Percentiles rank a stretch among this genome's conserved stretches.
Evolutionary conservation across 2,113 vertebrate genomes (phyloP).

Genomic region (Pedetes capensis): DNA sequence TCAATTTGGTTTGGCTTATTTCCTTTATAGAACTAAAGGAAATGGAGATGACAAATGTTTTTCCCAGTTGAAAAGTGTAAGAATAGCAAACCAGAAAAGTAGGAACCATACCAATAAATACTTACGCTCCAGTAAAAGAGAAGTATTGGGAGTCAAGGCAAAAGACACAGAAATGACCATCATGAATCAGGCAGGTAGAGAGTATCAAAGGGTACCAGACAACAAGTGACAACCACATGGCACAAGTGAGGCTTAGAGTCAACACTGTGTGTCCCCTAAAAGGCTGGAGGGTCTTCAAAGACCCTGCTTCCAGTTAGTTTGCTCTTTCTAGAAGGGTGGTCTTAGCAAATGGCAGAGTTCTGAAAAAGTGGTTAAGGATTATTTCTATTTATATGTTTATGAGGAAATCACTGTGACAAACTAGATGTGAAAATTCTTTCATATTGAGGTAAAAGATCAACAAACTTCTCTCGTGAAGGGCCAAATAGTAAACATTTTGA

Average conservation of each 20-base stretch:
- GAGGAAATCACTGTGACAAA: background rate
- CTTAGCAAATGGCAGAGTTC: conserved; percentile 9
- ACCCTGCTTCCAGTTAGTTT: background rate
- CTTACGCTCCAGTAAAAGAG: background rate
- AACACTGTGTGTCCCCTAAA: background rate
- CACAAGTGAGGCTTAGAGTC: background rate
- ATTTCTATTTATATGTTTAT: background rate
- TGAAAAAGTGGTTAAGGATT: background rate
- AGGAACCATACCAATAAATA: conserved; percentile 7
- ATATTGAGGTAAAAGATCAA: background rate
- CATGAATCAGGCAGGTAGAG: background rate
- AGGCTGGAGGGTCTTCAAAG: background rate
- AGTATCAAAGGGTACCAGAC: background rate
- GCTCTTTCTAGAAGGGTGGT: conserved; percentile 11
- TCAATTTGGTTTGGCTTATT: conserved; percentile 67
- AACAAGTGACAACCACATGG: background rate
- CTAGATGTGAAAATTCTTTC: conserved; percentile 23
- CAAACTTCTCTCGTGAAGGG: background rate
- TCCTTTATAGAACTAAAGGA: conserved; percentile 40
- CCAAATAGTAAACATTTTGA: background rate
- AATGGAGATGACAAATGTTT: conserved; percentile 70
- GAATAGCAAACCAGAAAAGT: conserved; percentile 15
- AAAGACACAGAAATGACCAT: background rate
- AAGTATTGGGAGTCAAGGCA: background rate
- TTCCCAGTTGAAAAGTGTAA: conserved; percentile 63